A percentile compares a stretch with the other conserved stretches of the same genome.
Evolutionary conservation across 2,888 invertebrate species (phyloP).

Genomic region (Plemyria rubiginata): DNA sequence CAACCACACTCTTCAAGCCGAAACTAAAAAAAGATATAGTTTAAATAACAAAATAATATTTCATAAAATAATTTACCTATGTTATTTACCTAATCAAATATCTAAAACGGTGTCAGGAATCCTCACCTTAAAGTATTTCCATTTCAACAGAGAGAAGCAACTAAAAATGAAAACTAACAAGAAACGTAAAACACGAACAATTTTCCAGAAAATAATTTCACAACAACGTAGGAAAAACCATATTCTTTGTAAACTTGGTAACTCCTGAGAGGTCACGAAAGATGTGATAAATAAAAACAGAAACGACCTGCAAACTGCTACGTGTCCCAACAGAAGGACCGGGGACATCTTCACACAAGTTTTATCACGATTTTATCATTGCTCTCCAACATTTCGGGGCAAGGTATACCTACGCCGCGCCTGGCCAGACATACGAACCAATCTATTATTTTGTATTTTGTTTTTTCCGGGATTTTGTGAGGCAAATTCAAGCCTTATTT

Average conservation of each 20-base stretch:
- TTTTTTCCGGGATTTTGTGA: not conserved
- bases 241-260: conserved; percentile 25
- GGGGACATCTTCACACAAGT: conserved; percentile 36
- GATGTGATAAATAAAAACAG: conserved; percentile 40
- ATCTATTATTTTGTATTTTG: conserved; percentile 1
- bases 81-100: too few relatives aligned
- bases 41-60: too few relatives aligned
- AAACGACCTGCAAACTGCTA: conserved; percentile 40
- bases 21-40: too few relatives aligned
- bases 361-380: conserved; percentile 45
- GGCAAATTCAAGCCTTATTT: too few relatives aligned
- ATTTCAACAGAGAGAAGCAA: too few relatives aligned
- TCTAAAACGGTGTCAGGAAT: too few relatives aligned
- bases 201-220: conserved; percentile 2
- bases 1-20: too few relatives aligned
- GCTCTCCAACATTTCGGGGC: conserved; percentile 34
- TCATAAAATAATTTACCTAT: too few relatives aligned
- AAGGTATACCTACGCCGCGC: conserved; percentile 22
- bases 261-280: conserved; percentile 33
- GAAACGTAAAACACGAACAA: conserved; percentile 13
- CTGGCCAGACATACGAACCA: conserved; percentile 2
- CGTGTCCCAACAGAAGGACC: conserved; percentile 42
- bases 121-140: too few relatives aligned
- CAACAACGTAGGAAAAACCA: conserved; percentile 6
- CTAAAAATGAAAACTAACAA: not conserved